phyloP scores from a whole-genome alignment of 2,888 invertebrate genomes.

The Brenthis ino region DNA sequence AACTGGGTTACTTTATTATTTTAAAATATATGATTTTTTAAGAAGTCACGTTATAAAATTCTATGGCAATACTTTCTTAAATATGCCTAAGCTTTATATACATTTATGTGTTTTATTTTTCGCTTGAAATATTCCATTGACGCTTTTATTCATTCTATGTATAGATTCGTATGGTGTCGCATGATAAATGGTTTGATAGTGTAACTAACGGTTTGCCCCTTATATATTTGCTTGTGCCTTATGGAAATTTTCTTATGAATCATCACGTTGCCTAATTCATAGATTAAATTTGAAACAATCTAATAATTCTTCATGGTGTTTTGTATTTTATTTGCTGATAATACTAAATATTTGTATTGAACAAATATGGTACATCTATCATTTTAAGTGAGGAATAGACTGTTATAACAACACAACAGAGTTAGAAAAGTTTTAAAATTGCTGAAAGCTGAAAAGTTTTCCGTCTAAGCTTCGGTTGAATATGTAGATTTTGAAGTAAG shows the following conservation, averaged over 20 bases:
- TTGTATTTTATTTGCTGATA: background rate
- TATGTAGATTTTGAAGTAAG: constrained; percentile 1
- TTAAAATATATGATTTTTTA: too few species aligned
- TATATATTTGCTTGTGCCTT: background rate
- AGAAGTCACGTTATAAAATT: too few species aligned
- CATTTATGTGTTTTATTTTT: background rate
- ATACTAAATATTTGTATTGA: too few species aligned
- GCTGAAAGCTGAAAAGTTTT: background rate
- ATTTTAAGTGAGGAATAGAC: too few species aligned
- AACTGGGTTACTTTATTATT: too few species aligned
- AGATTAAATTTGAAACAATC: background rate
- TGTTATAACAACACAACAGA: background rate
- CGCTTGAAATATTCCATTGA: background rate
- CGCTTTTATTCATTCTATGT: background rate
- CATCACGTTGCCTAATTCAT: constrained; percentile 6
- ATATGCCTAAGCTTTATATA: background rate
- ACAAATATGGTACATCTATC: too few species aligned
- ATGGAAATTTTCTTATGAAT: constrained; percentile 12
- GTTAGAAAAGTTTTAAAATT: background rate
- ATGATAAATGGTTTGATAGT: background rate
- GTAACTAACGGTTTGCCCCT: background rate
- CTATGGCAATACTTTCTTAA: background rate
- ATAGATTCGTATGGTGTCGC: background rate
- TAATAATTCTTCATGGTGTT: background rate
- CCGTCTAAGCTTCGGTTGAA: constrained; percentile 1